phyloP scores from a whole-genome alignment of 2,888 invertebrate genomes.

The Atethmia centrago region DNA sequence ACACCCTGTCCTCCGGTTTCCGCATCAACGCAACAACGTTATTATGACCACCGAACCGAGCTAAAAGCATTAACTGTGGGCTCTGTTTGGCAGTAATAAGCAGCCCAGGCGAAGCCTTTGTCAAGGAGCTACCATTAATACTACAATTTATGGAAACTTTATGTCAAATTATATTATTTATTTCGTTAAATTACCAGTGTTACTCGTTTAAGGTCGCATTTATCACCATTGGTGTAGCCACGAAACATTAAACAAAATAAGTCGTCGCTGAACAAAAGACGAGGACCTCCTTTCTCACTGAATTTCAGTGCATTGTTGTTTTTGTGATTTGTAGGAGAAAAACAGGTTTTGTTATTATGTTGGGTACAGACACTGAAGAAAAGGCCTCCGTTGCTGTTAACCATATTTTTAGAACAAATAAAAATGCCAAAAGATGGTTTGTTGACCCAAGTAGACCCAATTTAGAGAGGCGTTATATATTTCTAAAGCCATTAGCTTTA shows the following conservation, averaged over 20 bases:
- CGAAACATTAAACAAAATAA: conserved; percentile 51
- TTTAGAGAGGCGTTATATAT: neutral
- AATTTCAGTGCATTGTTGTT: conserved; percentile 54
- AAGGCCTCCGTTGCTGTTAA: conserved; percentile 8
- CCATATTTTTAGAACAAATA: conserved; percentile 48
- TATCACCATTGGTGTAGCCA: conserved; percentile 25
- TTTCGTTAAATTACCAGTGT: neutral
- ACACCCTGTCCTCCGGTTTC: no score
- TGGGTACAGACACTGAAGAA: conserved; percentile 17
- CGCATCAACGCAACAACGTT: no score
- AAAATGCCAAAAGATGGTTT: conserved; percentile 7
- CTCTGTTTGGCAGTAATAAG: neutral
- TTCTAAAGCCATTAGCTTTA: no score
- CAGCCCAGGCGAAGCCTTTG: neutral
- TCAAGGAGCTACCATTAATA: no score
- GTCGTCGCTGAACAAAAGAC: conserved; percentile 45
- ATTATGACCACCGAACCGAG: no score
- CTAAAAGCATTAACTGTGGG: neutral
- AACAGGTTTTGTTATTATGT: conserved; percentile 47
- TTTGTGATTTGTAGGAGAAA: conserved; percentile 52
- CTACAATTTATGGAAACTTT: neutral
- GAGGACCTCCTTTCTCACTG: conserved; percentile 34
- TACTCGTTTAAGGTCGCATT: conserved; percentile 15
- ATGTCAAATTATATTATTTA: neutral
- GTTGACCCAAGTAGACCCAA: conserved; percentile 19